phyloP scores from a whole-genome alignment of 2,797 vertebrate genomes.

The Micropoecilia bifurca region DNA sequence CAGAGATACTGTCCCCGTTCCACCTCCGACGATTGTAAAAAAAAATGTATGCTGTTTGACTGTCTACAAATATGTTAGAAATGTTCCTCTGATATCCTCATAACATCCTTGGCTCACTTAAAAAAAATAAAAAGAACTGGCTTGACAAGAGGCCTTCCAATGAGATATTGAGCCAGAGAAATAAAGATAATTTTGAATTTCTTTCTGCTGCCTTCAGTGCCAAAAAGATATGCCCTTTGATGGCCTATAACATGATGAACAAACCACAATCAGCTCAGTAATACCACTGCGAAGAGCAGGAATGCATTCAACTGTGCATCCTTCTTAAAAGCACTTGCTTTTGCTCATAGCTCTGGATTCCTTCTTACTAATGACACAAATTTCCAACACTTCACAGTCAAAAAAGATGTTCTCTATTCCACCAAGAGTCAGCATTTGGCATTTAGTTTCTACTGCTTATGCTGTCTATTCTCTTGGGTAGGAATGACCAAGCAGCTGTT shows the following conservation, averaged over 20 bases:
- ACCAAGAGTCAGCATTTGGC: background rate
- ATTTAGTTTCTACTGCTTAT: background rate
- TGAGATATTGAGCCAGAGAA: background rate
- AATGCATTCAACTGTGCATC: background rate
- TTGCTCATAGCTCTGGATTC: background rate
- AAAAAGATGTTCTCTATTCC: background rate
- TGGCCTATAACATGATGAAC: slow-evolving; percentile 9
- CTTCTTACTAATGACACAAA: background rate
- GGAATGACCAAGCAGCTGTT: background rate
- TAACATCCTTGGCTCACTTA: background rate
- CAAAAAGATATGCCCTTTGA: background rate
- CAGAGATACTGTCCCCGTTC: background rate
- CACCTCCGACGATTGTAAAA: background rate
- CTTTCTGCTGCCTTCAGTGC: background rate
- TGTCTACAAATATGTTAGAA: background rate
- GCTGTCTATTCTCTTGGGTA: background rate
- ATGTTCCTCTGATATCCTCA: background rate
- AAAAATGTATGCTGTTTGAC: background rate
- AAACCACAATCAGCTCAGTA: slow-evolving; percentile 1
- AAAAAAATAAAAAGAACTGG: background rate
- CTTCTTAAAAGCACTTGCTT: background rate
- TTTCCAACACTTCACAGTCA: background rate
- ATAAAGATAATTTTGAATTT: background rate
- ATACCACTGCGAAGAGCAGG: background rate
- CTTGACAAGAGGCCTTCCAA: background rate